These are phyloP conservation scores for Otolemur crassicaudatus DNA, from an alignment of 2,797 vertebrate genomes.

Conservation along the genomic window DNA sequence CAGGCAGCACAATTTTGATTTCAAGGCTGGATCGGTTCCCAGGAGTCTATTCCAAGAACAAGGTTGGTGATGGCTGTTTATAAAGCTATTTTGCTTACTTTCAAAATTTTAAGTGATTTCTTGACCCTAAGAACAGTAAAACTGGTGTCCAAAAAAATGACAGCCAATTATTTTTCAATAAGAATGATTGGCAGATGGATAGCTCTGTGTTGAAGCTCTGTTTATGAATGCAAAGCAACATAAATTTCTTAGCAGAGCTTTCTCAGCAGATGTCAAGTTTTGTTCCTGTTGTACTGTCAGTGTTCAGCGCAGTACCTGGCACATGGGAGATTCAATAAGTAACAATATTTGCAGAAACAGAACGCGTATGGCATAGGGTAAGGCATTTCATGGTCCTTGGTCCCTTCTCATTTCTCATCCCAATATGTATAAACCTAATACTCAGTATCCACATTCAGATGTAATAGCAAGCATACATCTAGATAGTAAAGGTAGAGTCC, in stretches of 20 bases:
- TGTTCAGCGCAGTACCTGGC: background rate
- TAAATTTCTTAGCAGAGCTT: background rate
- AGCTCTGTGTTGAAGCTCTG: background rate
- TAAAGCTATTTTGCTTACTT: slow-evolving; percentile 42
- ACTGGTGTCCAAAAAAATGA: background rate
- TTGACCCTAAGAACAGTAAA: background rate
- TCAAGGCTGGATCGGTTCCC: slow-evolving; percentile 16
- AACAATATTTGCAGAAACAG: background rate
- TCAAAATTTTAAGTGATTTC: slow-evolving; percentile 47
- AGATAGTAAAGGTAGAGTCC: background rate
- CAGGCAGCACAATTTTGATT: background rate
- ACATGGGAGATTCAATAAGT: background rate
- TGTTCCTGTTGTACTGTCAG: background rate
- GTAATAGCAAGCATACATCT: background rate
- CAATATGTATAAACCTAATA: background rate
- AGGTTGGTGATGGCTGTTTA: background rate
- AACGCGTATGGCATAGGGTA: background rate
- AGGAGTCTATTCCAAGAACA: slow-evolving; percentile 5
- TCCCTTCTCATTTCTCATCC: background rate
- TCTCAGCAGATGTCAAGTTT: background rate
- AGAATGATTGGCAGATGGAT: background rate
- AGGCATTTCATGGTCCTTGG: background rate
- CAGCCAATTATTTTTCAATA: slow-evolving; percentile 45
- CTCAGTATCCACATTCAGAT: background rate
- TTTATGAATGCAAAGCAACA: background rate